Evolutionary conservation across 2,888 invertebrate species (phyloP), one percentile per base, ranked within the genome.

Genomic region (Hipparchia sbordonii): DNA sequence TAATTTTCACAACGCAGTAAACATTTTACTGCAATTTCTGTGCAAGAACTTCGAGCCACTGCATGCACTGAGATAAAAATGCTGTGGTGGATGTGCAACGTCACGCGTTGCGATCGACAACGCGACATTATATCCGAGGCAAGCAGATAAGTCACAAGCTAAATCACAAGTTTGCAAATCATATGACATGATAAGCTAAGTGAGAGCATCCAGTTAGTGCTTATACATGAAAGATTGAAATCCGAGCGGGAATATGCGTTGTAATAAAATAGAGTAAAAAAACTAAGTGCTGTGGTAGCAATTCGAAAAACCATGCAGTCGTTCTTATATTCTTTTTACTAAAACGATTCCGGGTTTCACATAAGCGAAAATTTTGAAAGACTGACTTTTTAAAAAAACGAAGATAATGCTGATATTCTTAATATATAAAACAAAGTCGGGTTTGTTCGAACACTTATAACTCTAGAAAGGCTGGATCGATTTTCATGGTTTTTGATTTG

Each of bases 161-260:
- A 23, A 23, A 57, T 13, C 13, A 13, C 13, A 61, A 70, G 65
- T 59, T 70, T 72, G 56, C 71, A 71, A 72, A 71, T 72, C 73
- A 70, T 70, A 71, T 70, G 74, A 71, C 67, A 71, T 33, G 23
- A 23, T 23, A 23, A 23, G 23, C 23, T 23, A 23, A 23, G 71
- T 72, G 72, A 74, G 71, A 76, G 65, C 71, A 39, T 72, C 67
- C 60, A 77, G 76, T 75, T 76, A 74, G 67, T 74, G 75, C 72
- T 77, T 76, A 72, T 69, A 76, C 78, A 76, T 80, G 77, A 79
- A 79, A 78, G 74, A 79, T 79, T 78, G 77, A 77, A 77, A 79
- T 77, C 75, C 75, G 74, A 75, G 73, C 74, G 75, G 76, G 76
- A 77, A 78, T 79, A 77, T 74, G 75, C 74, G 72, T 73, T 78